Evolutionary conservation across 1,140 invertebrate species (phyloP), one percentile per base, ranked within the genome.

Genomic region (Camponotus pennsylvanicus): DNA sequence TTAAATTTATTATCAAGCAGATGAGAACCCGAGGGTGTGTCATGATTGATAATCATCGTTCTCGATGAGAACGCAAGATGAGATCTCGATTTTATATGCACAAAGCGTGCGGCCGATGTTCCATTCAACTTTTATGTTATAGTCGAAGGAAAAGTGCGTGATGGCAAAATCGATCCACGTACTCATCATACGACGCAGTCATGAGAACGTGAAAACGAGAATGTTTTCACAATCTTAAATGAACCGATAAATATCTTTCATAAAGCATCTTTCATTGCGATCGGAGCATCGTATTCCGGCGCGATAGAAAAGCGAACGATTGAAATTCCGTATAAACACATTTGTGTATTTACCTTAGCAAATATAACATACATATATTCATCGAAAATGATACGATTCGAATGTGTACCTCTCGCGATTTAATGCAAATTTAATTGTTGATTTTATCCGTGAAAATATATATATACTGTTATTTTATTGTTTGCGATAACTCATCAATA

Each of bases 121-220:
- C 27, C 21, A 66, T 57, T 76, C 18, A 59, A 21, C 55, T 79
- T 79, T 79, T 32, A 59, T 88, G 55, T 45, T 70, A 77, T 15
- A 40, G 69, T 6, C 69, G n/a, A 77, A 37, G 49, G 3, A 45
- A 45, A 73, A 15, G 13, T 84, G 71, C 66, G 57, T 67, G 66
- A 66, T 64, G 32, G 27, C 11, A 27, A 27, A 21, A 87, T 84
- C 57, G 71, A 87, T 88, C 3, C 13, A n/a, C 34, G 45, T 32
- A 57, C 42, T 27, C n/a, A 66, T 69, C 57, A 49, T 18, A 42
- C 13, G 21, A 15, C 13, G 9, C 45, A 18, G 7, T 15, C 8
- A 6, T 13, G 7, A 27, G 40, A 73, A 55, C 15, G 32, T 18
- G 32, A 61, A 73, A 73, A 21, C 13, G 40, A 27, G 32, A 75